A percentile compares a stretch with the other conserved stretches of the same genome.
Conservation (phyloP, 2,797 vertebrate species). For the Catostomus latipinnis region DNA sequence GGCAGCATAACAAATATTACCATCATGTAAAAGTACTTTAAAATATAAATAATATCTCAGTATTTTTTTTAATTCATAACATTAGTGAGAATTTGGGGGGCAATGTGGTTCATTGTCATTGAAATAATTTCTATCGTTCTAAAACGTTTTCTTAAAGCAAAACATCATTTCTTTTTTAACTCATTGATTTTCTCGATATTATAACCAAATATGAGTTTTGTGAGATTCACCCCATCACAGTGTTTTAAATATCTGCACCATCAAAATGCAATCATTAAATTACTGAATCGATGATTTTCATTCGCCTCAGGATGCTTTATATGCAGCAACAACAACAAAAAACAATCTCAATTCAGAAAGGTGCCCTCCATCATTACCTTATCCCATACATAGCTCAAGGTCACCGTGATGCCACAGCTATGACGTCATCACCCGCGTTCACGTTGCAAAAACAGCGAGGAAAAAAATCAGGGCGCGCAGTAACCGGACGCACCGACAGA, state of each 20-base stretch:
- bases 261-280: not conserved
- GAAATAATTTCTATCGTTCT: too few relatives aligned
- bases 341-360: not conserved
- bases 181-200: not conserved
- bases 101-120: too few relatives aligned
- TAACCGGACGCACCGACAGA: conserved; percentile 65
- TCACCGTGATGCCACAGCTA: conserved; percentile 71
- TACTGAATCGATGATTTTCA: not conserved
- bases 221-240: not conserved
- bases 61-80: too few relatives aligned
- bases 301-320: not conserved
- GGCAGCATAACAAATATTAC: too few relatives aligned
- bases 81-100: too few relatives aligned
- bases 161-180: not conserved
- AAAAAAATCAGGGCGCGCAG: conserved; percentile 42
- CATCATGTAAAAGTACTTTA: too few relatives aligned
- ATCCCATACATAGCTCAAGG: conserved; percentile 73
- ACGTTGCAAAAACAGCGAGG: conserved; percentile 9
- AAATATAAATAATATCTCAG: too few relatives aligned
- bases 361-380: conserved; percentile 15
- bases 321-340: too few relatives aligned
- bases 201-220: not conserved
- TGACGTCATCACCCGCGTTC: conserved; percentile 52
- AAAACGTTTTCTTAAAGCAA: not conserved
- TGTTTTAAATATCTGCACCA: not conserved